phyloP scores from a whole-genome alignment of 2,888 invertebrate species.

The Bombylius major region DNA sequence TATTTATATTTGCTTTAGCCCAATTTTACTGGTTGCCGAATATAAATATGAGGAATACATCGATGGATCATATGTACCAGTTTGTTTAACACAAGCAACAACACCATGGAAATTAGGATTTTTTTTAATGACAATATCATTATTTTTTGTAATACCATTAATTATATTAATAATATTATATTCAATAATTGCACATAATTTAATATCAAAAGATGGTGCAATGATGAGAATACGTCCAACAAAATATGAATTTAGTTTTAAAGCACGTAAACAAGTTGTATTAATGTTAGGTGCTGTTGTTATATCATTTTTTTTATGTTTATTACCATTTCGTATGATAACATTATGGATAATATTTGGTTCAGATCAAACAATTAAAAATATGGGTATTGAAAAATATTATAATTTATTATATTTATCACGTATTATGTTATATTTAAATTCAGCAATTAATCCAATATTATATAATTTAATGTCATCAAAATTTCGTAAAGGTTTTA shows the following conservation, averaged over 20 bases:
- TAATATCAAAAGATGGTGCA: slow-evolving; percentile 54
- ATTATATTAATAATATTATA: slow-evolving; percentile 68
- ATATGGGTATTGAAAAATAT: slow-evolving; percentile 63
- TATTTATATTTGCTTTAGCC: slow-evolving; percentile 42
- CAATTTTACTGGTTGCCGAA: slow-evolving; percentile 63
- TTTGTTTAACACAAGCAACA: slow-evolving; percentile 68
- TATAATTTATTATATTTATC: slow-evolving; percentile 73
- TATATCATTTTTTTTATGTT: slow-evolving; percentile 73
- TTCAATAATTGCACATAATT: slow-evolving; percentile 68
- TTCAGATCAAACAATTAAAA: slow-evolving; percentile 52
- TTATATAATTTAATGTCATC: slow-evolving; percentile 88
- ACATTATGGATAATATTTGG: slow-evolving; percentile 72
- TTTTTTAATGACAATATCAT: slow-evolving; percentile 63
- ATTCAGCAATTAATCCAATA: slow-evolving; percentile 83
- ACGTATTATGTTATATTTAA: slow-evolving; percentile 75
- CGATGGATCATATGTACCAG: slow-evolving; percentile 57
- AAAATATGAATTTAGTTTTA: slow-evolving; percentile 57
- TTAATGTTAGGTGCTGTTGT: slow-evolving; percentile 80
- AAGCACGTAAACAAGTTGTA: slow-evolving; percentile 71
- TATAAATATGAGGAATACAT: slow-evolving; percentile 53
- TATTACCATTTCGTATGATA: slow-evolving; percentile 74
- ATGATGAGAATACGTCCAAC: slow-evolving; percentile 54
- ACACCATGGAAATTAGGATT: slow-evolving; percentile 64
- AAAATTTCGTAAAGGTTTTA: slow-evolving; percentile 73
- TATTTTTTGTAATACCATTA: slow-evolving; percentile 72